phyloP scores from a whole-genome alignment of 2,797 vertebrate species.

The Psittacula echo region DNA sequence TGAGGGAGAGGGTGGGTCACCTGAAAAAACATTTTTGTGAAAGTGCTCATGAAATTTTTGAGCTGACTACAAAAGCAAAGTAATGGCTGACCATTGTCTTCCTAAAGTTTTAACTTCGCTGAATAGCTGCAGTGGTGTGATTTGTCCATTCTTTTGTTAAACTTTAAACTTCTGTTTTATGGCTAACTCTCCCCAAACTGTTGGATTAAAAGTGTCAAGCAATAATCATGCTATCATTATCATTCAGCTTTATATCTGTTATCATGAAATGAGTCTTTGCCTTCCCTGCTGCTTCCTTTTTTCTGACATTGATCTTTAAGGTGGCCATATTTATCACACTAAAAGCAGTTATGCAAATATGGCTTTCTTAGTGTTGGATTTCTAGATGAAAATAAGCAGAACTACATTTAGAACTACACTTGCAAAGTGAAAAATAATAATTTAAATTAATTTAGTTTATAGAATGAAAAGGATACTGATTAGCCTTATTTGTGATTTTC shows the following conservation, averaged over 20 bases:
- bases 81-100: background rate
- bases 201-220: background rate
- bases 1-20: background rate
- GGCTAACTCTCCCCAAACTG: background rate
- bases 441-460: background rate
- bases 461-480: background rate
- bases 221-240: background rate
- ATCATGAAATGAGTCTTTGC: background rate
- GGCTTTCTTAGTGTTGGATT: background rate
- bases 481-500: background rate
- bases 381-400: background rate
- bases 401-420: background rate
- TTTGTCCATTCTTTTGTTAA: background rate
- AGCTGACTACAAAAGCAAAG: background rate
- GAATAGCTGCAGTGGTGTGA: background rate
- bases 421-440: background rate
- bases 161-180: background rate
- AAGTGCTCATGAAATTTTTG: background rate
- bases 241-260: background rate
- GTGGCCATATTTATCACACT: fast-evolving
- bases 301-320: background rate
- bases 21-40: background rate
- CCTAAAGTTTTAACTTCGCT: background rate
- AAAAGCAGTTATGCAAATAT: background rate
- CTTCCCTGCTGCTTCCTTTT: background rate